Conservation (phyloP, 1,140 invertebrate species). For the Centruroides vittatus region DNA sequence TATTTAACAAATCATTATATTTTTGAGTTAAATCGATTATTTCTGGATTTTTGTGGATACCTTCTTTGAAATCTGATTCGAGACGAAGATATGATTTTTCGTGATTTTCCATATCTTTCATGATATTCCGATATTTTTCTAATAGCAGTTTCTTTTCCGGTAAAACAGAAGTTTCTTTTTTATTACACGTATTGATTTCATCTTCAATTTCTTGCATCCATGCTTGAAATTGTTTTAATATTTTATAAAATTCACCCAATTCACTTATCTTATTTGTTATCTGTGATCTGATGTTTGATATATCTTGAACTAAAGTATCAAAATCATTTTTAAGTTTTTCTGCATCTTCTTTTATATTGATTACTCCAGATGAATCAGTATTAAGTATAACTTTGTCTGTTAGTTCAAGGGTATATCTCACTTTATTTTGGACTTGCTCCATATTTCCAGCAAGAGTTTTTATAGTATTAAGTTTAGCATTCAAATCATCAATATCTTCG, state of each 20-base stretch:
- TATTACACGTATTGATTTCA: slow-evolving; percentile 47
- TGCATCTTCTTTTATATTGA: slow-evolving; percentile 76
- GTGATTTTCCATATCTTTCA: slow-evolving; percentile 34
- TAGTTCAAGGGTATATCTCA: slow-evolving; percentile 67
- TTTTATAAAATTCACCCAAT: slow-evolving; percentile 70
- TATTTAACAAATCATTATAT: slow-evolving; percentile 50
- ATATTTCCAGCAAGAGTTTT: slow-evolving; percentile 68
- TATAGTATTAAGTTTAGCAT: slow-evolving; percentile 64
- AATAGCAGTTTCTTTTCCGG: slow-evolving; percentile 17
- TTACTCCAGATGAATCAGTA: slow-evolving; percentile 67
- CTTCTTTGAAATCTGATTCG: slow-evolving; percentile 36
- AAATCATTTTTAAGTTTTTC: slow-evolving; percentile 75
- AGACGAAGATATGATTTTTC: slow-evolving; percentile 38
- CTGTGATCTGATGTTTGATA: slow-evolving; percentile 58
- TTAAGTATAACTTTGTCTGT: slow-evolving; percentile 86
- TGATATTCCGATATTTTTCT: slow-evolving; percentile 14
- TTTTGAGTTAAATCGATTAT: slow-evolving; percentile 31
- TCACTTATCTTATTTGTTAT: slow-evolving; percentile 50
- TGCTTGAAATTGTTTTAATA: slow-evolving; percentile 14
- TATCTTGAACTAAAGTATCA: slow-evolving; percentile 62
- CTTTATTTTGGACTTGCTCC: slow-evolving; percentile 80
- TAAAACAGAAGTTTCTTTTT: slow-evolving; percentile 12
- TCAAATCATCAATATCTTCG: slow-evolving; percentile 59
- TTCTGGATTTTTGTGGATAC: slow-evolving; percentile 18
- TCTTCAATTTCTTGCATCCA: slow-evolving; percentile 73